Base-by-base conservation (phyloP, 2,113 vertebrate genomes). In the Toxotes jaculatrix region DNA sequence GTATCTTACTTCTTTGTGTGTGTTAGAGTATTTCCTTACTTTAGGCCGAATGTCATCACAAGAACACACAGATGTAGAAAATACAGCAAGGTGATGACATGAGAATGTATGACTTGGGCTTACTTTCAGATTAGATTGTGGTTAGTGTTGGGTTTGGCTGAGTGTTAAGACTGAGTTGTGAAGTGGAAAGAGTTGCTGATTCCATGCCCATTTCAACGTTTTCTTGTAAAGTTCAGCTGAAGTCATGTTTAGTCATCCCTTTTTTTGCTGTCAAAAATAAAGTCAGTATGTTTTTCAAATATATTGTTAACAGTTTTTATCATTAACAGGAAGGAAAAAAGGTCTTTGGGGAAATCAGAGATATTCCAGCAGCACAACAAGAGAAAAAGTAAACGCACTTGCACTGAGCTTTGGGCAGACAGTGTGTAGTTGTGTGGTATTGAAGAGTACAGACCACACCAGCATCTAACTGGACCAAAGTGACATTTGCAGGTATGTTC, bases 21-120 rank as follows among this genome's bases (percentile, higher is more conserved):
- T 60, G 10, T 73, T 42, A 12, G 45, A 6, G 82, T 77, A 43
- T 83, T 77, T 86, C 21, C 61, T 62, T 56, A 56, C 49, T 69
- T 40, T 57, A 40, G 61, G 67, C 72, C 63, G 66, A 74, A 69
- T 49, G 64, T 80, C 57, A 60, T 9, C 31, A 38, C 16, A 43
- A 27, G 57, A 27, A 56, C 45, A 49, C 47, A 49, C 1, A 31
- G 34, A 65, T 59, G 51, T 42, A 40, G 51, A 63, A 64, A 75
- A 65, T 8, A 8, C 14, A 60, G 66, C 14, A 16, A 31, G 71
- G 66, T 31, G 84, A 55, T 42, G 74, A 74, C 55, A 57, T 59
- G 45, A 40, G 32, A 49, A 63, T 49, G 51, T 61, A 27, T 23
- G 27, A 38, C 13, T 32, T 11, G 21, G 36, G 13, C 56, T 61